Evolutionary conservation across 2,797 vertebrate genomes (phyloP).

Genomic region (Falco concolor): DNA sequence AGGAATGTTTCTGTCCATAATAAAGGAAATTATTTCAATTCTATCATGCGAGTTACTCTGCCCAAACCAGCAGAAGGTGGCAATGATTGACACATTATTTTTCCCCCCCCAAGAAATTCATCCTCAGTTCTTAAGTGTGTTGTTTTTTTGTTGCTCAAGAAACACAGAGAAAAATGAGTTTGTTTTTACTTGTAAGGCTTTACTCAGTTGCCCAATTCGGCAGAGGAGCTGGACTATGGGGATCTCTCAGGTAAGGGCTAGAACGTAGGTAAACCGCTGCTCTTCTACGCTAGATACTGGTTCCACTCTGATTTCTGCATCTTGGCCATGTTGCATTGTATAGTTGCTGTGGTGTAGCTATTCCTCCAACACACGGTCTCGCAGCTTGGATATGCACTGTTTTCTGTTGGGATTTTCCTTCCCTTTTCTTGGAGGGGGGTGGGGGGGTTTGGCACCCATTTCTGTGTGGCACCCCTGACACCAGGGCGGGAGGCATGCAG

Average conservation of each 20-base stretch:
- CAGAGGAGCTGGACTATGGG: constrained; percentile 82
- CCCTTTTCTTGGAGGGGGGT: not conserved
- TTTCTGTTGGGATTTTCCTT: not conserved
- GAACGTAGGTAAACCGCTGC: constrained; percentile 69
- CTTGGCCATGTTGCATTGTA: constrained; percentile 33
- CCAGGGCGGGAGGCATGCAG: not conserved
- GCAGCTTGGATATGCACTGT: not conserved
- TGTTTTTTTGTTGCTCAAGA: constrained; percentile 76
- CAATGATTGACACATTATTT: constrained; percentile 60
- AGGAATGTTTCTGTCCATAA: constrained; percentile 61
- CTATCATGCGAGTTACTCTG: constrained; percentile 42
- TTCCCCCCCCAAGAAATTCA: constrained; percentile 25
- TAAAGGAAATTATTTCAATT: constrained; percentile 37
- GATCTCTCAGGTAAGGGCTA: constrained; percentile 82
- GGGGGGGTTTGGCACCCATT: not conserved
- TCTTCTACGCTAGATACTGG: constrained; percentile 44
- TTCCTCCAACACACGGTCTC: not conserved
- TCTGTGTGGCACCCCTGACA: not conserved
- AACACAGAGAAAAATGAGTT: constrained; percentile 77
- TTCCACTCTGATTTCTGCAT: constrained; percentile 45
- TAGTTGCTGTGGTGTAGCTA: not conserved
- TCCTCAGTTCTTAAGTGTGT: constrained; percentile 76
- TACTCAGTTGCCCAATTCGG: constrained; percentile 83
- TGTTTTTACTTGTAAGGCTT: constrained; percentile 84
- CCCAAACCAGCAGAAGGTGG: constrained; percentile 24